Evolutionary conservation across 2,888 invertebrate species (phyloP).

Genomic region (Chymomyza procnemis): DNA sequence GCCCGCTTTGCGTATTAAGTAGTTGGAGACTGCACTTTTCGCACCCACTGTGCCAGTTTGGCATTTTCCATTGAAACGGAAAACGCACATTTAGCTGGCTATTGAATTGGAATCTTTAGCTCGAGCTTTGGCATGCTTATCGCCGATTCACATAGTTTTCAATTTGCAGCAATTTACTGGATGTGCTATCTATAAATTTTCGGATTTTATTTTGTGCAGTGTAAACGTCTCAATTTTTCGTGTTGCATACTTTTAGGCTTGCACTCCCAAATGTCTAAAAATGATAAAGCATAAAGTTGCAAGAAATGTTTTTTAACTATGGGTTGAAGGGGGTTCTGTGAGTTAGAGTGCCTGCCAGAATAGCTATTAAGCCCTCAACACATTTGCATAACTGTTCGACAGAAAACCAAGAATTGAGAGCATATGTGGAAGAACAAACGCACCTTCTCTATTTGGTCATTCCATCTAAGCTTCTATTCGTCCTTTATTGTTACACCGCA

Average conservation of each 20-base stretch:
- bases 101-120: neutral
- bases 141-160: conserved; percentile 51
- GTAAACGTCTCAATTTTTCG: conserved; percentile 35
- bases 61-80: neutral
- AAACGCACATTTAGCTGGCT: neutral
- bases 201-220: conserved; percentile 22
- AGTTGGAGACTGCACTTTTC: neutral
- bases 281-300: neutral
- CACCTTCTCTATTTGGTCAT: no score
- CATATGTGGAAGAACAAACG: no score
- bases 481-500: no score
- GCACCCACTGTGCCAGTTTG: conserved; percentile 3
- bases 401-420: no score
- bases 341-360: no score
- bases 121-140: neutral
- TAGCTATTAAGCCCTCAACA: no score
- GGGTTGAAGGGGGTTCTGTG: no score
- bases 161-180: conserved; percentile 11
- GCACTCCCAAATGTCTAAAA: conserved; percentile 22
- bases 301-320: neutral
- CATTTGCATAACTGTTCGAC: no score
- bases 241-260: conserved; percentile 66
- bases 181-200: neutral
- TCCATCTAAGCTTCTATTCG: no score
- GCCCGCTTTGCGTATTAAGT: neutral